Evolutionary conservation across 2,888 invertebrate genomes (phyloP), one percentile per base, ranked within the genome.

Genomic region (Alviniconcha strummeri): DNA sequence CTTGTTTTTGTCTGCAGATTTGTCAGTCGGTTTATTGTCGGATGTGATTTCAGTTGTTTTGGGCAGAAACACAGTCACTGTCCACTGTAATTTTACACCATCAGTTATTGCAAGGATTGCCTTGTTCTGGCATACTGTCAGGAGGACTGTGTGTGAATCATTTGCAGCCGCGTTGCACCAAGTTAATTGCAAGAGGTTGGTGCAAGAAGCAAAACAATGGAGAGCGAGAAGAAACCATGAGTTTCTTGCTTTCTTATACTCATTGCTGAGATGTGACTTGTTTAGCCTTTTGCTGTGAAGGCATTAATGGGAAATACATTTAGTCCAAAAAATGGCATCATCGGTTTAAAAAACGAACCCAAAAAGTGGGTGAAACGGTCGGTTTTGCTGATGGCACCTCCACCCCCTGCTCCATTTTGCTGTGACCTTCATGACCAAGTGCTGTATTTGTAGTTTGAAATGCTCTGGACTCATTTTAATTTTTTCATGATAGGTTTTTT

Each of bases 391-490:
- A 36, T 36, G 36, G 15, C 72, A 55, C 80, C 80, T 71, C 80
- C 80, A 71, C 71, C 55, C 71, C 55, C 64, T 69, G 72, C 69
- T 80, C 69, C 69, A 80, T 80, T 55, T 80, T 55, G 69, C 71
- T 80, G 69, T 80, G 69, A 80, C n/a, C 71, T 80, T 80, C 69
- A 69, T 80, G 71, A 80, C n/a, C 9, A 11, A 71, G 55, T 36
- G 54, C 55, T 71, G 55, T 71, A 69, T 72, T 72, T 72, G 9
- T 19, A 72, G 17, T 15, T 72, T 60, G 60, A 36, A 36, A 36
- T 36, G 36, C 36, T 36, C 36, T 36, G 36, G 36, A 36, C 56
- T 57, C 57, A 77, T 56, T 57, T 57, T 77, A 57, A 57, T 77
- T 77, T 77, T 77, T 77, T 77, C 7, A 17, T 3, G 8, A 55